Evolutionary conservation across 2,888 invertebrate species (phyloP).

Genomic region (Leptopilina syphax): DNA sequence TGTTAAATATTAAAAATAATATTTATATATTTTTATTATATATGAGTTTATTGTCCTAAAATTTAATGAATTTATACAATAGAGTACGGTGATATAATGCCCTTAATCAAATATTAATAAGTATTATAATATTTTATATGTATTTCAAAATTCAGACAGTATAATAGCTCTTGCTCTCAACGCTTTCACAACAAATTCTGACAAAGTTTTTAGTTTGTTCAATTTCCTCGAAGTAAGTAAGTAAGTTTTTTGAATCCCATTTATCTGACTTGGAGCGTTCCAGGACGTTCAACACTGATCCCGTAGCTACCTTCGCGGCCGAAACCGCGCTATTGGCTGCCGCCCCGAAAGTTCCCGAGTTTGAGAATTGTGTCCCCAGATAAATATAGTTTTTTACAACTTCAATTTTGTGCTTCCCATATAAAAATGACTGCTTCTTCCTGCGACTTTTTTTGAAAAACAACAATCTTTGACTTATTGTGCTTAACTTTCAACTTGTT

Average conservation of each 20-base stretch:
- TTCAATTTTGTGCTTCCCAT: background rate
- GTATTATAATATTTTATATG: too few relatives aligned
- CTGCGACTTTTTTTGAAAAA: background rate
- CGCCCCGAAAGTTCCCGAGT: conserved; percentile 50
- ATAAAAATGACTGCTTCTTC: background rate
- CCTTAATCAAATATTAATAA: too few relatives aligned
- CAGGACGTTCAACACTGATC: conserved; percentile 5
- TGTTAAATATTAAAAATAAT: too few relatives aligned
- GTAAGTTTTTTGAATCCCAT: conserved; percentile 15
- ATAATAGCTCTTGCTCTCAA: background rate
- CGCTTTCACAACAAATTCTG: background rate
- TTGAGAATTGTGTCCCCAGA: conserved; percentile 47
- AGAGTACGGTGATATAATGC: background rate
- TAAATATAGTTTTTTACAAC: background rate
- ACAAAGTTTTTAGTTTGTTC: background rate
- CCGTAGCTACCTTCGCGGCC: background rate
- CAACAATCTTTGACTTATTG: too few relatives aligned
- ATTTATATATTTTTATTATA: too few relatives aligned
- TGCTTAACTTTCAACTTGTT: too few relatives aligned
- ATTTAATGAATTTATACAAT: conserved; percentile 1
- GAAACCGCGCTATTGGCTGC: conserved; percentile 48
- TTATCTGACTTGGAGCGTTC: conserved; percentile 37
- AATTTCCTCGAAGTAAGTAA: background rate
- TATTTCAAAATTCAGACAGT: too few relatives aligned
- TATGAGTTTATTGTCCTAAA: too few relatives aligned